These are phyloP conservation scores for Lysandra coridon DNA, from an alignment of 2,888 invertebrate genomes.

Conservation along the genomic window DNA sequence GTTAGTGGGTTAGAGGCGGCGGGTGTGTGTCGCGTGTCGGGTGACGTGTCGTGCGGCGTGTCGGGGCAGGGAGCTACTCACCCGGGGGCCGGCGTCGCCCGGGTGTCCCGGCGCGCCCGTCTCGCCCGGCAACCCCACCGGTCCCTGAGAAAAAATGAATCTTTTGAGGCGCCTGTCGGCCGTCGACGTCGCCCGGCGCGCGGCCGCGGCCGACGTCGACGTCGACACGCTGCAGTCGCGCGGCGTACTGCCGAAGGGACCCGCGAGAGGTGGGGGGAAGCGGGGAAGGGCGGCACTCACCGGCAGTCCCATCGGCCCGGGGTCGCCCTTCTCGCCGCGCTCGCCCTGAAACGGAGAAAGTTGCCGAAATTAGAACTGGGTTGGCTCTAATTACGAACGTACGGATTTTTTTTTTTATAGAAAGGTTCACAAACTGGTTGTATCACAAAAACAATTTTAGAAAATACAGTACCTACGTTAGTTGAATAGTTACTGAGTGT, in stretches of 20 bases:
- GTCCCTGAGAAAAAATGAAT: constrained; percentile 80
- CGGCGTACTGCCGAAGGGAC: background rate
- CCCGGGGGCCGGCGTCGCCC: constrained; percentile 88
- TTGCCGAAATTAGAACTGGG: background rate
- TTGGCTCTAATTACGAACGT: no score
- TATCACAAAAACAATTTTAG: no score
- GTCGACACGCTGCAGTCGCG: background rate
- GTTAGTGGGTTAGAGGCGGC: background rate
- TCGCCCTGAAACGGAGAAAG: constrained; percentile 83
- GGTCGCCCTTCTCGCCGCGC: constrained; percentile 90
- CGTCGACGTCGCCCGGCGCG: background rate
- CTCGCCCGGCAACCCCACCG: constrained; percentile 89
- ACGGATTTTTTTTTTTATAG: no score
- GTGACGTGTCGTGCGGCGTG: background rate
- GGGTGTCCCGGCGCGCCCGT: constrained; percentile 85
- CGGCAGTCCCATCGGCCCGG: constrained; percentile 97
- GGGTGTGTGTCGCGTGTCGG: background rate
- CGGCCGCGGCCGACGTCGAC: background rate
- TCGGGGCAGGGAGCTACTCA: constrained; percentile 74
- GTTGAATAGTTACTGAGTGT: no score
- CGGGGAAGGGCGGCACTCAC: constrained; percentile 81
- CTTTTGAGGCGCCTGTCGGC: background rate
- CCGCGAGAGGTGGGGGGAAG: background rate
- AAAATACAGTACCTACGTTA: no score
- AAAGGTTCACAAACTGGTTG: no score